Evolutionary conservation across 2,888 invertebrate genomes (phyloP), one percentile per base, ranked within the genome.

Genomic region (Caenorhabditis parvicauda): DNA sequence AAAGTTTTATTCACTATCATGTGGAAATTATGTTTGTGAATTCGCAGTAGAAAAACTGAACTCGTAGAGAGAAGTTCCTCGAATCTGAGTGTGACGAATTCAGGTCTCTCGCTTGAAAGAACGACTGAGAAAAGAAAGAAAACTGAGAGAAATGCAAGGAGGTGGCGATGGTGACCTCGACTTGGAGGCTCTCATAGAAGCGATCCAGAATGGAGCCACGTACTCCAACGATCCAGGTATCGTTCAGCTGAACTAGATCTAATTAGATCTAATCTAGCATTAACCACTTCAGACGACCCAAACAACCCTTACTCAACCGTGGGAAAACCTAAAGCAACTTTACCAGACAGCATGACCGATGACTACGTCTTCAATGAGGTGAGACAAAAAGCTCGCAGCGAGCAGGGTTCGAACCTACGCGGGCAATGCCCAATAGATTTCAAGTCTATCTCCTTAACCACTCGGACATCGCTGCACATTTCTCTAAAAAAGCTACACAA

Each of bases 401-500:
- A 85, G 85, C 86, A 86, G 86, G 86, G 85, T 86, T 86, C 86
- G 86, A 86, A 86, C 86, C 86, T 86, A 85, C 84, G 86, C 86
- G 86, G 86, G 86, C 83, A 86, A 76, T 84, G 83, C 86, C 86
- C 86, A 86, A 86, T 85, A 84, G 86, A 86, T 86, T 86, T 86
- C 86, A 84, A 86, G 86, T 86, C 86, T 84, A 85, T 86, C 86
- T 84, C 85, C 85, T 86, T 86, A 85, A 85, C 85, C 85, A 85
- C 85, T 86, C 86, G 85, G 86, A 84, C 85, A 85, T 76, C 73
- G 75, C 72, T 76, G 75, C 75, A 58, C 58, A 27, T 27, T 27
- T n/a, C n/a, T n/a, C n/a, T n/a, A n/a, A n/a, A n/a, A n/a, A n/a
- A n/a, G n/a, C n/a, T n/a, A n/a, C n/a, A n/a, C n/a, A n/a, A n/a